Evolutionary conservation across 2,797 vertebrate species (phyloP).

Genomic region (Squalus acanthias): DNA sequence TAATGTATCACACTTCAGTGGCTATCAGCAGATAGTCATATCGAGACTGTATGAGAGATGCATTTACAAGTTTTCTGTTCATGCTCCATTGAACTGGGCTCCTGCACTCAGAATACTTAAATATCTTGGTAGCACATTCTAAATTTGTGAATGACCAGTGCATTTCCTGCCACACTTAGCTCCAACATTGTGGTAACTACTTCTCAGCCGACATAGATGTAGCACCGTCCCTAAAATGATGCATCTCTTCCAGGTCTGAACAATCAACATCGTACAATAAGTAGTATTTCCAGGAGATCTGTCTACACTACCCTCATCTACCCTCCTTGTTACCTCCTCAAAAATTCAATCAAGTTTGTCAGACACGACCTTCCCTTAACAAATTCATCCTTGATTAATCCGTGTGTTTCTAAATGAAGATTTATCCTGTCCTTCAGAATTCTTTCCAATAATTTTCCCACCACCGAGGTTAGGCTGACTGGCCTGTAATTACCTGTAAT

Average conservation of each 20-base stretch:
- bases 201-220: not conserved
- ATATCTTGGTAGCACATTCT: not conserved
- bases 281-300: not conserved
- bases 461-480: too few relatives aligned
- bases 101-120: not conserved
- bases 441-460: too few relatives aligned
- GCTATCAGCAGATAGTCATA: not conserved
- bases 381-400: too few relatives aligned
- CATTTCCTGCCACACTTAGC: not conserved
- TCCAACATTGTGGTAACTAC: not conserved
- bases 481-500: too few relatives aligned
- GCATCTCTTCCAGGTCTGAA: not conserved
- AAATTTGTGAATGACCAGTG: not conserved
- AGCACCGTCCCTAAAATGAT: not conserved
- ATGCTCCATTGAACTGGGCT: not conserved
- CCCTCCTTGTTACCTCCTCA: too few relatives aligned
- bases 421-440: too few relatives aligned
- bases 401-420: too few relatives aligned
- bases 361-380: too few relatives aligned
- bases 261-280: not conserved
- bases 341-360: too few relatives aligned
- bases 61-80: not conserved
- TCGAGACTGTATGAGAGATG: not conserved
- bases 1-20: not conserved
- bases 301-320: too few relatives aligned